These are phyloP conservation scores for Nerophis lumbriciformis DNA, from an alignment of 2,113 vertebrate genomes.

Conservation along the genomic window DNA sequence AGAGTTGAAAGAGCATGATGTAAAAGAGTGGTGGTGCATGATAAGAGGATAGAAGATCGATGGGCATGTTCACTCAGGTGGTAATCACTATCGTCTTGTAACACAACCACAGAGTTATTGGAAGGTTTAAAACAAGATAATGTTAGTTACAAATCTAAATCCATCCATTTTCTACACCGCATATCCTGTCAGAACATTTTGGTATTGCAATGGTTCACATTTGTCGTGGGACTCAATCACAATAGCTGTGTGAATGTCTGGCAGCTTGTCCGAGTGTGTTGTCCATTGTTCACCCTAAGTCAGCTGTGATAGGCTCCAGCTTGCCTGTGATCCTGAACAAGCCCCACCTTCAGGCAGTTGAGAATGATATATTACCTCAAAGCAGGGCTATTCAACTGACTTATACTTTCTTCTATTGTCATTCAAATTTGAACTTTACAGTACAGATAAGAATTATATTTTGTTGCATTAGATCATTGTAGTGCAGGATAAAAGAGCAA, in stretches of 20 bases:
- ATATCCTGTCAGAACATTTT: no score
- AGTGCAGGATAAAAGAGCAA: no score
- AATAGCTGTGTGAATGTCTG: not conserved
- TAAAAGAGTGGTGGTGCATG: conserved; percentile 23
- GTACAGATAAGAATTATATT: no score
- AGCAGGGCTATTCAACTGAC: no score
- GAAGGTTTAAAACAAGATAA: conserved; percentile 40
- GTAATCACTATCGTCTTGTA: conserved; percentile 36
- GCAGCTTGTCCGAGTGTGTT: not conserved
- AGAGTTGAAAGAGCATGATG: conserved; percentile 19
- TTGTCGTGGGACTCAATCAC: not conserved
- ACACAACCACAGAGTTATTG: conserved; percentile 30
- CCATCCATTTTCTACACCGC: not conserved
- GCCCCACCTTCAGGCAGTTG: not conserved
- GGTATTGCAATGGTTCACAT: not conserved
- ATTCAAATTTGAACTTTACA: no score
- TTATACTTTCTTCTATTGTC: no score
- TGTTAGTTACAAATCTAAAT: conserved; percentile 29
- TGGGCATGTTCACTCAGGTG: conserved; percentile 38
- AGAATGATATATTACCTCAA: no score
- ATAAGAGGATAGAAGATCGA: conserved; percentile 17
- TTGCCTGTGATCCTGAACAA: not conserved
- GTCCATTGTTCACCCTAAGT: not conserved
- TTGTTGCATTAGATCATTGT: no score
- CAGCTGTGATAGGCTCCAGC: not conserved